Percentiles rank a stretch among this genome's conserved stretches.
Conservation (phyloP, 2,113 vertebrate species). For the Syrrhaptes paradoxus region DNA sequence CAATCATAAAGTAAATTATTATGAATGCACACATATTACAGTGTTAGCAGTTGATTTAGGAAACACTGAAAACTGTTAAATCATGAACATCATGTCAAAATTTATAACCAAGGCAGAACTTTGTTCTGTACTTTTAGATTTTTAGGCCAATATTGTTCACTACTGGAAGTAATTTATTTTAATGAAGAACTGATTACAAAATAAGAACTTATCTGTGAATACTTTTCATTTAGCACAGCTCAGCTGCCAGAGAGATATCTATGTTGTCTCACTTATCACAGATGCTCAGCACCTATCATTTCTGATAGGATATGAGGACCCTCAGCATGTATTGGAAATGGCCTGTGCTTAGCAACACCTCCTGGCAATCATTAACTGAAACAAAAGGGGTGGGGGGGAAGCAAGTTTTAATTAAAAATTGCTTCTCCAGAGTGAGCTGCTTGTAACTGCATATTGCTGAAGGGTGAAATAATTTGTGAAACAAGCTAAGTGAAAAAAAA, state of each 20-base stretch:
- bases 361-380: background rate
- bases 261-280: background rate
- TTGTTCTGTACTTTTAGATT: background rate
- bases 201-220: background rate
- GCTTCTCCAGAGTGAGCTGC: background rate
- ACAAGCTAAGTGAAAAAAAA: background rate
- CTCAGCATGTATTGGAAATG: background rate
- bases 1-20: background rate
- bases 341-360: background rate
- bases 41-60: background rate
- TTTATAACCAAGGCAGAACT: background rate
- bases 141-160: background rate
- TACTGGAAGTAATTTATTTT: background rate
- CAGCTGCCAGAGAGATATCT: background rate
- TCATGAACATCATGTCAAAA: background rate
- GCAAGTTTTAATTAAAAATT: conserved; percentile 9
- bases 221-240: background rate
- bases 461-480: background rate
- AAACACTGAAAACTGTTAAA: background rate
- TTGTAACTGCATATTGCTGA: background rate
- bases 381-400: background rate
- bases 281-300: background rate
- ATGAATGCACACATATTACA: background rate
- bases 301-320: background rate
- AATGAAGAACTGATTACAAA: background rate